Base-by-base conservation (phyloP, 2,113 vertebrate species). In the Halcyon malimbica region DNA sequence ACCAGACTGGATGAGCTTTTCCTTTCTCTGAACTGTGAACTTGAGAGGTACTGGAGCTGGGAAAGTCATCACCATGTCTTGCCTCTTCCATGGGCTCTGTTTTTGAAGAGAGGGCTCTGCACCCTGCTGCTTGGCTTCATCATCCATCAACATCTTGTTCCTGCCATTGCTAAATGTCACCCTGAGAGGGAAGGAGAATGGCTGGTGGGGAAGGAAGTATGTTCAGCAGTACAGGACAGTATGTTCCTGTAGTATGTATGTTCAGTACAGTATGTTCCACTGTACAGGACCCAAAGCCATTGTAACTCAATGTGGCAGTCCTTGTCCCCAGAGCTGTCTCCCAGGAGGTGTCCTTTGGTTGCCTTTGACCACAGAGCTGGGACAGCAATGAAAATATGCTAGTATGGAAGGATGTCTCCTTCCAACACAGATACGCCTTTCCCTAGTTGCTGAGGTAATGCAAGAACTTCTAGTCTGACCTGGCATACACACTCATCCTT, bases 401-500 rank as follows among this genome's bases (percentile, higher is more conserved):
- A 33, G 24, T 48, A 50, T 16, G 44, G 67, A 68, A 69, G 16
- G 8, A 53, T 39, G 3, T 23, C 62, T 92, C 39, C 48, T 79
- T 48, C 51, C 11, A 2, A 51, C 0, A 1, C 13, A 74, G 29
- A 48, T 53, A 62, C 0, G 0, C 19, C 10, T 81, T 67, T 59
- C n/a, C 17, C 4, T 86, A 54, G 50, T 53, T 70, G 63, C 67
- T 77, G 63, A 76, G 44, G 50, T 57, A 85, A 73, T 50, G 48
- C 57, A 67, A 65, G 18, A 70, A 17, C 75, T 93, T 85, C 50
- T 79, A 63, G 39, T 19, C 23, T 63, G 39, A 71, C 37, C 20
- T 1, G 3, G 13, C 6, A 4, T 24, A 77, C 37, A 68, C 56
- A 6, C 39, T 1, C 2, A 0, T 16, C 50, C 16, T 74, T 92